Base-by-base conservation (phyloP, 2,888 invertebrate genomes). In the Palloptera scutellata region DNA sequence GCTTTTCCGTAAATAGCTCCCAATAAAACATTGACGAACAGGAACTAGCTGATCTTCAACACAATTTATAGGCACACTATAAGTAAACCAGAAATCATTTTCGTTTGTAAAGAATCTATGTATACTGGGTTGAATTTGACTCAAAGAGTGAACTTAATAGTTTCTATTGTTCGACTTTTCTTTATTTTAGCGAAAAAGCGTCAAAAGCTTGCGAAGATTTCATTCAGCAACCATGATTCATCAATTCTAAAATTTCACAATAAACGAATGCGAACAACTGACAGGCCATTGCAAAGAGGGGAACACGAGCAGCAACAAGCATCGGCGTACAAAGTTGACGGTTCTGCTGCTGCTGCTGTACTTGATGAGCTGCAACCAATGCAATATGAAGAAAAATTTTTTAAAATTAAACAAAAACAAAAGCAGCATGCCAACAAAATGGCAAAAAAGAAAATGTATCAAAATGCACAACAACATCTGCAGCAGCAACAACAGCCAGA, bases 401-500 rank as follows among this genome's bases (percentile, higher is more conserved):
- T 45, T 8, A 42, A 63, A n/a, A 20, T 43, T 43, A 63, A 63
- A 51, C 17, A 62, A 11, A 63, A 65, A 15, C 45, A 69, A 17
- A 69, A 67, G 5, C 59, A 66, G 61, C 68, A 67, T 41, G 66
- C 61, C 13, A 66, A 68, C 54, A 67, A 70, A 68, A 58, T 67
- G 63, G n/a, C 55, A 9, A 70, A 71, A 52, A 69, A 70, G 61
- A 69, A 71, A 69, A 45, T 59, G 54, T 51, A 67, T 41, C 70
- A 70, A 13, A 64, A 67, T 5, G 62, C 66, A 30, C 43, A 63
- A 45, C 64, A 69, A 17, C 54, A 64, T 12, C 69, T 70, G 40
- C 72, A 73, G n/a, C 66, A 70, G 1, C 70, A 72, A 20, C 55
- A 71, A 19, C 2, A 30, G 6, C 6, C 30, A 30, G 30, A 6